Conservation (phyloP, 2,113 vertebrate genomes). For the Perca schrenkii region DNA sequence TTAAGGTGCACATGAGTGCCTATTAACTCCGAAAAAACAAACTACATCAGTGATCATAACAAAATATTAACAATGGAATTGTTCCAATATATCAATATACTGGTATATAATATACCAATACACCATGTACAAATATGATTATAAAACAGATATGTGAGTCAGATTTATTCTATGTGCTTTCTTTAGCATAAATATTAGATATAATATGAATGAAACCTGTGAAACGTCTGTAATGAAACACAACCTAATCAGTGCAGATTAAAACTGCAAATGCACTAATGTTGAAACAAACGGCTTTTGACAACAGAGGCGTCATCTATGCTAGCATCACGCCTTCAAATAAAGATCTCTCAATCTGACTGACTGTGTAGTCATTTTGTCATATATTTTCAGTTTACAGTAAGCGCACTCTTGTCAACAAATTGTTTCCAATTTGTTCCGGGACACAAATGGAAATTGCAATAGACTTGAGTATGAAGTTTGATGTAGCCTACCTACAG, state of each 20-base stretch:
- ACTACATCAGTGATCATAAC: slow-evolving; percentile 59
- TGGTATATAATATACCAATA: slow-evolving; percentile 52
- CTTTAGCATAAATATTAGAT: slow-evolving; percentile 23
- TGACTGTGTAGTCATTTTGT: slow-evolving; percentile 8
- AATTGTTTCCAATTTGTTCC: slow-evolving; percentile 21
- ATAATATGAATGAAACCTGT: slow-evolving; percentile 35
- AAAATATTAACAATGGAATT: slow-evolving; percentile 49
- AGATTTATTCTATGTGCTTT: slow-evolving; percentile 38
- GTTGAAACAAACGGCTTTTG: slow-evolving; percentile 18
- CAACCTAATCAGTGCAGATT: slow-evolving; percentile 50
- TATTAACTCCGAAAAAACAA: slow-evolving; percentile 29
- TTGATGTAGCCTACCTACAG: neutral
- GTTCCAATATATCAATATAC: slow-evolving; percentile 46
- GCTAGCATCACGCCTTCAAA: neutral
- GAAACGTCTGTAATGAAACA: slow-evolving; percentile 25
- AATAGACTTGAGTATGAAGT: slow-evolving; percentile 1
- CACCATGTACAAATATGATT: slow-evolving; percentile 39
- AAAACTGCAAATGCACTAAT: slow-evolving; percentile 37
- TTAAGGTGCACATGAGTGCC: slow-evolving; percentile 82
- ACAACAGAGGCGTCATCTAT: slow-evolving; percentile 24
- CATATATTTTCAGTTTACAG: slow-evolving; percentile 21
- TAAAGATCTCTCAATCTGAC: slow-evolving; percentile 9
- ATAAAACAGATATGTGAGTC: slow-evolving; percentile 53
- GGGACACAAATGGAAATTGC: slow-evolving; percentile 8
- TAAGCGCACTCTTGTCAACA: slow-evolving; percentile 54